Evolutionary conservation across 2,797 vertebrate species (phyloP).

Genomic region (Diplodus puntazzo): DNA sequence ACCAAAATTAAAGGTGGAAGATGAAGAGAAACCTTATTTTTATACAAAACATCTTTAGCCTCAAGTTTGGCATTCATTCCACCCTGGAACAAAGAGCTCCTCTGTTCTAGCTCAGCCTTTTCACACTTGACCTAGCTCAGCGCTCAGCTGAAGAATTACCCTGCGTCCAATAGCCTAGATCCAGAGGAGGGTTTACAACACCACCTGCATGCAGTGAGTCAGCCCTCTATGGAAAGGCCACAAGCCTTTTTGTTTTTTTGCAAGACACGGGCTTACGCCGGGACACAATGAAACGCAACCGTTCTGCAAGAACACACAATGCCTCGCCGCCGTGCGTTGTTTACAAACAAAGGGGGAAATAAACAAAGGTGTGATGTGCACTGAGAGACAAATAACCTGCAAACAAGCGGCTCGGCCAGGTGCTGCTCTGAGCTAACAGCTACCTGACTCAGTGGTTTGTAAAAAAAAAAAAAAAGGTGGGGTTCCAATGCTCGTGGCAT

Average conservation of each 20-base stretch:
- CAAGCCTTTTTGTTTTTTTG: conserved; percentile 12
- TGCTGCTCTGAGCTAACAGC: conserved; percentile 55
- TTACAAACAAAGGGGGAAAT: conserved; percentile 34
- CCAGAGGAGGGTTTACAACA: not conserved
- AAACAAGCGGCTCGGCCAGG: conserved; percentile 46
- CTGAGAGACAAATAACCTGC: conserved; percentile 30
- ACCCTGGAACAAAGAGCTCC: conserved; percentile 34
- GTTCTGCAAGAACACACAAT: conserved; percentile 12
- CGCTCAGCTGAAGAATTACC: conserved; percentile 25
- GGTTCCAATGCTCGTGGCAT: conserved; percentile 12
- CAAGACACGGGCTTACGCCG: conserved; percentile 14
- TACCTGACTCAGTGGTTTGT: conserved; percentile 74
- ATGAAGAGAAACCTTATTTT: not conserved
- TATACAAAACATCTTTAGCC: conserved; percentile 1
- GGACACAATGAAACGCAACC: conserved; percentile 1
- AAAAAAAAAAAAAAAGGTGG: conserved; percentile 8
- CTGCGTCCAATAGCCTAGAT: not conserved
- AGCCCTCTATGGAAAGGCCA: not conserved
- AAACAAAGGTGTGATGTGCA: conserved; percentile 48
- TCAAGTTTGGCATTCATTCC: not conserved
- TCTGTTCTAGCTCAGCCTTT: conserved; percentile 28
- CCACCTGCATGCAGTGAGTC: conserved; percentile 14
- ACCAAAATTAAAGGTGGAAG: not conserved
- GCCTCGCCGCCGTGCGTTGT: conserved; percentile 34
- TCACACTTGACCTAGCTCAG: conserved; percentile 36